Conservation (phyloP, 1,140 invertebrate species). For the Drosophila kohkoa region DNA sequence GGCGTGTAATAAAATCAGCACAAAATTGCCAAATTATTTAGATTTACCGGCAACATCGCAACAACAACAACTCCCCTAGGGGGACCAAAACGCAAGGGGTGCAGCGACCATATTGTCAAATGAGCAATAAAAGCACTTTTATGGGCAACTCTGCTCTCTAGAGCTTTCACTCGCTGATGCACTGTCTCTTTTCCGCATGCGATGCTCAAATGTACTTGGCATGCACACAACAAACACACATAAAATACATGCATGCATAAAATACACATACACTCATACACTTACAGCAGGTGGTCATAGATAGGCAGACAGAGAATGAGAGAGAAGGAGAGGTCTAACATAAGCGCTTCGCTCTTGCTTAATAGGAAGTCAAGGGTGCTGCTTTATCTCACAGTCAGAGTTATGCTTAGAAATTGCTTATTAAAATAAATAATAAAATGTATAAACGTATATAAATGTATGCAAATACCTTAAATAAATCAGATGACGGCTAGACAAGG, state of each 20-base stretch:
- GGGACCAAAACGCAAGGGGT: neutral
- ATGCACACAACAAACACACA: conserved; percentile 3
- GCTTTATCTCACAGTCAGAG: conserved; percentile 18
- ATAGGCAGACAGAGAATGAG: no score
- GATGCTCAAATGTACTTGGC: conserved; percentile 16
- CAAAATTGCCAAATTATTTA: conserved; percentile 68
- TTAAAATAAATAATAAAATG: conserved; percentile 54
- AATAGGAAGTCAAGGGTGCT: conserved; percentile 36
- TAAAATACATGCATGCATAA: conserved; percentile 2
- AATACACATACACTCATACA: neutral
- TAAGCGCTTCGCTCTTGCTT: neutral
- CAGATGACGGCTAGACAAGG: no score
- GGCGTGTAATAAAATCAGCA: conserved; percentile 60
- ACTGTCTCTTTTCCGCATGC: neutral
- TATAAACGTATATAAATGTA: conserved; percentile 10
- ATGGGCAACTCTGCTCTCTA: conserved; percentile 30
- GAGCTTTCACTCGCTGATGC: neutral
- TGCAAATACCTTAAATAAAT: conserved; percentile 18
- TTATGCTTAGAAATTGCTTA: conserved; percentile 52
- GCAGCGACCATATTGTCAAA: conserved; percentile 56
- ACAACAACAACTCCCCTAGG: conserved; percentile 12
- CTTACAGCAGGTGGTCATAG: conserved; percentile 23
- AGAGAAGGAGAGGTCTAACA: no score
- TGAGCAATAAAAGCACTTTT: conserved; percentile 64
- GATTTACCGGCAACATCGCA: conserved; percentile 50